These are phyloP conservation scores for Lethenteron camtschaticum DNA, from an alignment of 2,113 vertebrate genomes.

Conservation along the genomic window DNA sequence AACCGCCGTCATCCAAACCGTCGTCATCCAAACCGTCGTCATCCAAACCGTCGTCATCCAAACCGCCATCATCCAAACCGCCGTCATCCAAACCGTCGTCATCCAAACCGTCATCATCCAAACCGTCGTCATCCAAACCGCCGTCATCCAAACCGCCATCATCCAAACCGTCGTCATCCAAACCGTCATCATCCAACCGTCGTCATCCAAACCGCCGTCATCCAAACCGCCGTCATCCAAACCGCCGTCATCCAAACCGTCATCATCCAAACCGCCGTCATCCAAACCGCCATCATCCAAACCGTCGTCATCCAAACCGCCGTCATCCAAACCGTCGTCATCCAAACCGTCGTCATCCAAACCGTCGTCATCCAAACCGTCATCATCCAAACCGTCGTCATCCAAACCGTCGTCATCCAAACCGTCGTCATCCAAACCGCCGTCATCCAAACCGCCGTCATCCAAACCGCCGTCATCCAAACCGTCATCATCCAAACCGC, in stretches of 20 bases:
- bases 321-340: background rate
- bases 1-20: background rate
- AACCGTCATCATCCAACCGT: no score
- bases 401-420: no score
- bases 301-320: background rate
- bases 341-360: background rate
- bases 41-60: background rate
- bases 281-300: no score
- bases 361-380: no score
- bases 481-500: no score
- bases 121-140: no score
- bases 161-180: background rate
- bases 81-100: no score
- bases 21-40: background rate
- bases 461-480: background rate
- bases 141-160: background rate
- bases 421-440: no score
- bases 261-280: no score
- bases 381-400: background rate
- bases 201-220: background rate
- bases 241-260: no score
- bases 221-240: background rate
- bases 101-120: no score
- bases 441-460: no score
- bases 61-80: background rate